These are phyloP conservation scores for Lysiphlebus fabarum DNA, from an alignment of 1,140 invertebrate genomes.

Conservation along the genomic window DNA sequence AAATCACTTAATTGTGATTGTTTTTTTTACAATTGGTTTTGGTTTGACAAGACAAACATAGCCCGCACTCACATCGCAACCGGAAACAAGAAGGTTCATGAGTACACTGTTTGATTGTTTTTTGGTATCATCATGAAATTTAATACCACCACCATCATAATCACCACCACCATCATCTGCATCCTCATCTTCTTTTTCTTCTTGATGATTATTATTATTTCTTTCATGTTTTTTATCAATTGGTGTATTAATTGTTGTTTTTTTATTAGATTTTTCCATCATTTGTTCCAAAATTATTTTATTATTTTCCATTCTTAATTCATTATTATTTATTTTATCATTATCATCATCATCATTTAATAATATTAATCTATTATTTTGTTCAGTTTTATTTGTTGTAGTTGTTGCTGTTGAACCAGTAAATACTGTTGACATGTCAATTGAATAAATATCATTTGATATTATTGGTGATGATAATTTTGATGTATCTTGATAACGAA, in stretches of 20 bases:
- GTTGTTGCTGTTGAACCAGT: too few species aligned
- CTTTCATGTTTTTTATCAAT: constrained; percentile 27
- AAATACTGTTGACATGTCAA: too few species aligned
- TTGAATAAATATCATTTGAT: too few species aligned
- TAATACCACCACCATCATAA: constrained; percentile 43
- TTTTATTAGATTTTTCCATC: background rate
- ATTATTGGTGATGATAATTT: too few species aligned
- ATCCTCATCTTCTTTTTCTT: constrained; percentile 29
- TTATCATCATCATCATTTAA: too few species aligned
- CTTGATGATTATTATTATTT: constrained; percentile 29
- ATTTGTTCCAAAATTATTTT: constrained; percentile 4
- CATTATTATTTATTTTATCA: background rate
- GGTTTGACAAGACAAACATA: constrained; percentile 79
- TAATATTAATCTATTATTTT: too few species aligned
- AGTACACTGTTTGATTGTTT: constrained; percentile 72
- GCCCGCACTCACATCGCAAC: constrained; percentile 85
- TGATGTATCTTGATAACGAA: too few species aligned
- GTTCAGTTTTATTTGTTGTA: too few species aligned
- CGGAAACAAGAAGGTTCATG: constrained; percentile 87
- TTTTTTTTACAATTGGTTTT: constrained; percentile 40
- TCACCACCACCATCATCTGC: constrained; percentile 20
- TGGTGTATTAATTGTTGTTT: background rate
- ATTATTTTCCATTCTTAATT: background rate
- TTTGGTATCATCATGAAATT: constrained; percentile 30
- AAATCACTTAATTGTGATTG: constrained; percentile 44